Base-by-base conservation (phyloP, 1,140 invertebrate genomes). In the Monochamus saltuarius region DNA sequence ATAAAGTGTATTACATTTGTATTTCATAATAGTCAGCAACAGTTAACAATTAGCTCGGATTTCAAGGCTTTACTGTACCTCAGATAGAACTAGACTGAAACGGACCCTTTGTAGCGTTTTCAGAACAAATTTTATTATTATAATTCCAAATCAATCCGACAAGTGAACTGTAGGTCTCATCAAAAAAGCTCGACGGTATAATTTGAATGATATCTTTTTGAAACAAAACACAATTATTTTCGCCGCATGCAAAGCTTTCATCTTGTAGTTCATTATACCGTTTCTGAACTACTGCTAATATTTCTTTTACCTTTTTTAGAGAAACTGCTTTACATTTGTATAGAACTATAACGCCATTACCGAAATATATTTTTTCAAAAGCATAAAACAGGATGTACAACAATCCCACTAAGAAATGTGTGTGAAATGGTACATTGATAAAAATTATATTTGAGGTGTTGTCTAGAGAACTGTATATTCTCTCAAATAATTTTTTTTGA, bases 341-440 rank as follows among this genome's bases (percentile, higher is more conserved):
- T 49, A 73, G 59, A 10, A 71, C 11, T 35, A 68, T 52, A 8
- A 53, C 49, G 10, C 68, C 64, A 50, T 7, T 43, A 22, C 36
- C 50, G 52, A 66, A 50, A 45, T 64, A 56, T 35, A 73, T 46
- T 37, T 55, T 38, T 43, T 65, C 37, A 58, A 61, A 74, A 37
- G 37, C 52, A 39, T 43, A 59, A 11, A 62, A 51, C 39, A 74
- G 40, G 16, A 72, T 37, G 54, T 56, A 67, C 54, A 71, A 57
- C 19, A 74, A 51, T 7, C 67, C 65, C 34, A 67, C 73, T 7
- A 72, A 29, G 57, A 74, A 72, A 63, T 68, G 65, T 7, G 73
- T 74, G 9, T 71, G 29, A 38, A 74, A 65, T 7, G 73, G 71
- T 8, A 72, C 52, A 45, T 64, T 59, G 8, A 72, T 17, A 17